Percentiles rank a stretch among this genome's conserved stretches.
Evolutionary conservation across 2,888 invertebrate species (phyloP).

Genomic region (Euphydryas editha): DNA sequence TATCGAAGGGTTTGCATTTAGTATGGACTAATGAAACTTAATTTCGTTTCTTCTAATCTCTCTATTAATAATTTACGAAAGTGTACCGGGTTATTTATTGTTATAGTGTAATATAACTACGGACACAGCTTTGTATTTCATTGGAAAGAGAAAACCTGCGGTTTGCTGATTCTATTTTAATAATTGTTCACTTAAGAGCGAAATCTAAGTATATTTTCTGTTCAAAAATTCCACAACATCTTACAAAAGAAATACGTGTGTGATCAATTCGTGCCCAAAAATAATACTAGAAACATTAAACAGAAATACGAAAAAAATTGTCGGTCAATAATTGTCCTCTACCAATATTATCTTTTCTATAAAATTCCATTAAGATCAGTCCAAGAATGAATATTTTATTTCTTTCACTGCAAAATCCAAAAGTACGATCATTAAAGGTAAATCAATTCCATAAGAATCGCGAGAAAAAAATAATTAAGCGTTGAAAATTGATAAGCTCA

Average conservation of each 20-base stretch:
- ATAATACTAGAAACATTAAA: not conserved
- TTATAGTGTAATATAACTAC: not conserved
- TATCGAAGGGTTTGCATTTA: constrained; percentile 57
- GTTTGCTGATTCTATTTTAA: constrained; percentile 1
- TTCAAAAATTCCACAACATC: not conserved
- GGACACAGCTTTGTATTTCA: constrained; percentile 1
- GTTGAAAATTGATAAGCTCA: constrained; percentile 31
- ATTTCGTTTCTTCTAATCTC: constrained; percentile 36
- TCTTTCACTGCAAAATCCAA: not conserved
- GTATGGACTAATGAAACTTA: constrained; percentile 58
- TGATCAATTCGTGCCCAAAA: no score
- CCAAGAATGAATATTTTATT: not conserved
- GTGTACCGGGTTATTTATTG: constrained; percentile 9
- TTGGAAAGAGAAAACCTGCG: constrained; percentile 1
- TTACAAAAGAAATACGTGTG: no score
- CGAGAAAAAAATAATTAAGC: constrained; percentile 20
- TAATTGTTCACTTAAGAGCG: not conserved
- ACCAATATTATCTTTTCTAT: not conserved
- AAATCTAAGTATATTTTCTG: not conserved
- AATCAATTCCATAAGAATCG: constrained; percentile 17
- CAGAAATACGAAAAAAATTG: no score
- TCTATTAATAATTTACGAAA: constrained; percentile 28
- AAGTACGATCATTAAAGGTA: constrained; percentile 8
- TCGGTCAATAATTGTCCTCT: not conserved
- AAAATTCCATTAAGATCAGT: not conserved